Conservation (phyloP, 2,888 invertebrate genomes). For the Macaria liturata region DNA sequence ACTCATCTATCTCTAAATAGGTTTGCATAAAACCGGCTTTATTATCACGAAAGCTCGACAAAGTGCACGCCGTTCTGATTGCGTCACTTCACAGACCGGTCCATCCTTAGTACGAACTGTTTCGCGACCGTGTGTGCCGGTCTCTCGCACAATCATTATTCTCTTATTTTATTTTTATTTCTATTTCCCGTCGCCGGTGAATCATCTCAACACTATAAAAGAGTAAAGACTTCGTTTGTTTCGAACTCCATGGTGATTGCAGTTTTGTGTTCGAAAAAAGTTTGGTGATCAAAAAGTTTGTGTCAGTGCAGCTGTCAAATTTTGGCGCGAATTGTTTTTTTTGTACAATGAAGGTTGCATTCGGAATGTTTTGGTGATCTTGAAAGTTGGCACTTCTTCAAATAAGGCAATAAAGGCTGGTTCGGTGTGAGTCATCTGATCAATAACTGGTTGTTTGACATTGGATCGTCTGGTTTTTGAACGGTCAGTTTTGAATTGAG, state of each 20-base stretch:
- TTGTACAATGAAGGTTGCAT: constrained; percentile 19
- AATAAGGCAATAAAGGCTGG: constrained; percentile 42
- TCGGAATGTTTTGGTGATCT: constrained; percentile 18
- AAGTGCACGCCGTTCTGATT: constrained; percentile 22
- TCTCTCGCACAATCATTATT: constrained; percentile 7
- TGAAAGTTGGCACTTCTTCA: constrained; percentile 36
- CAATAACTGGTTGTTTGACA: constrained; percentile 59
- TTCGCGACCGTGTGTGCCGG: constrained; percentile 23
- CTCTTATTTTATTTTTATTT: constrained; percentile 10
- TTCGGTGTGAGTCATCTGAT: constrained; percentile 61
- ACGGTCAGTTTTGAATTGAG: constrained; percentile 24
- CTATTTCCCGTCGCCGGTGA: constrained; percentile 14
- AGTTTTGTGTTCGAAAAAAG: constrained; percentile 7
- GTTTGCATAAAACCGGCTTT: constrained; percentile 11
- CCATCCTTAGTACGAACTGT: constrained; percentile 27
- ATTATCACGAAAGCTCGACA: constrained; percentile 22
- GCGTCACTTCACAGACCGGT: constrained; percentile 23
- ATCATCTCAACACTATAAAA: constrained; percentile 12
- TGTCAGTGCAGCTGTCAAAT: constrained; percentile 24
- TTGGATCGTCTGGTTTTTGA: constrained; percentile 43
- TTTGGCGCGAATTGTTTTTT: constrained; percentile 25
- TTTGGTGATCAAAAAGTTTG: constrained; percentile 10
- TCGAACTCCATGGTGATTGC: constrained; percentile 3
- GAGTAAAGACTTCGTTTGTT: constrained; percentile 12
- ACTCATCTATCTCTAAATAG: no score